These are phyloP conservation scores for Choreutis nemorana DNA, from an alignment of 2,888 invertebrate species.

Conservation along the genomic window DNA sequence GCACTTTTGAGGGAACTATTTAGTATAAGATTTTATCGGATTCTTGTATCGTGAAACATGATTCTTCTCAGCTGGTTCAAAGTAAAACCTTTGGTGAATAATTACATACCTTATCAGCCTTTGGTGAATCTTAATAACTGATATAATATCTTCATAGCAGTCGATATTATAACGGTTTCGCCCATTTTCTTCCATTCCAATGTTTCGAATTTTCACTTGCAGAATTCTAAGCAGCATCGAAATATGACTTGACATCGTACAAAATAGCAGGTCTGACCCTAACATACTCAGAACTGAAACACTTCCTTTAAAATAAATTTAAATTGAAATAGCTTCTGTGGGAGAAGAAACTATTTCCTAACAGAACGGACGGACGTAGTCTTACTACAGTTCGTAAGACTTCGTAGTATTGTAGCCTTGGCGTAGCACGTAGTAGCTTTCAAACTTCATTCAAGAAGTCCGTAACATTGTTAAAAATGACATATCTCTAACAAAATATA, in stretches of 20 bases:
- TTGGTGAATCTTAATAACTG: conserved; percentile 36
- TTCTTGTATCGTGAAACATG: background rate
- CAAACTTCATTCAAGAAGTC: too few species aligned
- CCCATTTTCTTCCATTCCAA: conserved; percentile 14
- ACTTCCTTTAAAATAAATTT: conserved; percentile 19
- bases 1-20: too few species aligned
- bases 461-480: too few species aligned
- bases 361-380: too few species aligned
- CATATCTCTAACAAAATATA: too few species aligned
- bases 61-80: background rate
- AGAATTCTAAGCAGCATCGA: conserved; percentile 38
- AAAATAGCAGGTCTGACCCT: conserved; percentile 39
- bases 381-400: too few species aligned
- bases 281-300: conserved; percentile 41
- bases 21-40: background rate
- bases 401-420: too few species aligned
- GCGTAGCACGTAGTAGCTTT: too few species aligned
- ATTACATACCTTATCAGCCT: conserved; percentile 34
- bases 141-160: conserved; percentile 29
- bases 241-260: conserved; percentile 47
- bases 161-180: conserved; percentile 11
- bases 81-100: too few species aligned
- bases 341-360: too few species aligned
- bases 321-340: too few species aligned
- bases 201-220: conserved; percentile 31